These are phyloP conservation scores for Thaumatotibia leucotreta DNA, from an alignment of 1,140 invertebrate species.

Conservation along the genomic window DNA sequence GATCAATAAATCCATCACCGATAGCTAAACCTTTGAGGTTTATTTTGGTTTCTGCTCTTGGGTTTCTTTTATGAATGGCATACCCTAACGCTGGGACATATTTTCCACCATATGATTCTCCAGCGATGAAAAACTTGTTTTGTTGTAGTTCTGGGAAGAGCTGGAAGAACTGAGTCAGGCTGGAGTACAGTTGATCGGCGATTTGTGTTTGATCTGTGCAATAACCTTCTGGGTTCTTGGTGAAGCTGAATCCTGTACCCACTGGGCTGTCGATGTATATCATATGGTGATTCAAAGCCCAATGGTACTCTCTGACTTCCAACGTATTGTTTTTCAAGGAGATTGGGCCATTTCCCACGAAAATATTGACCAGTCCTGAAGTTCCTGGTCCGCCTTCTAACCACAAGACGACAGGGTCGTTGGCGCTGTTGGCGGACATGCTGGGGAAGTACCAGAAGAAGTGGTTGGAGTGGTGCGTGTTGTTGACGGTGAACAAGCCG, in stretches of 20 bases:
- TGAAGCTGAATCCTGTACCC: conserved; percentile 88
- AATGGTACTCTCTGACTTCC: conserved; percentile 81
- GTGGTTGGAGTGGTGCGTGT: conserved; percentile 81
- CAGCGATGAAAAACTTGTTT: conserved; percentile 87
- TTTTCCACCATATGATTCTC: conserved; percentile 92
- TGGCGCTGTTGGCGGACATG: conserved; percentile 61
- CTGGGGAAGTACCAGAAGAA: conserved; percentile 89
- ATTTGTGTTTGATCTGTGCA: conserved; percentile 81
- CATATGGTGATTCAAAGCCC: conserved; percentile 85
- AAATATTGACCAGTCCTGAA: conserved; percentile 87
- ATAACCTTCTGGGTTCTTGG: conserved; percentile 79
- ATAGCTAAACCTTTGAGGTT: conserved; percentile 87
- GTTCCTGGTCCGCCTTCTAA: conserved; percentile 89
- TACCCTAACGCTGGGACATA: conserved; percentile 88
- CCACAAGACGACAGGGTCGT: conserved; percentile 85
- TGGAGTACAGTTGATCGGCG: conserved; percentile 81
- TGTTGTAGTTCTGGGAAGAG: conserved; percentile 82
- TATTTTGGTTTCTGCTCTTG: conserved; percentile 75
- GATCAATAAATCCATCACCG: conserved; percentile 91
- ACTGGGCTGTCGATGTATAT: conserved; percentile 94
- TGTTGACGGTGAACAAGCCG: conserved; percentile 85
- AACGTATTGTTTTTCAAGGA: conserved; percentile 65
- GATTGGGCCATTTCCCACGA: conserved; percentile 88
- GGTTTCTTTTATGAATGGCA: conserved; percentile 82
- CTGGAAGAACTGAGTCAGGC: conserved; percentile 84